These are phyloP conservation scores for Ceratitis capitata DNA, from an alignment of 1,140 invertebrate genomes.

Conservation along the genomic window DNA sequence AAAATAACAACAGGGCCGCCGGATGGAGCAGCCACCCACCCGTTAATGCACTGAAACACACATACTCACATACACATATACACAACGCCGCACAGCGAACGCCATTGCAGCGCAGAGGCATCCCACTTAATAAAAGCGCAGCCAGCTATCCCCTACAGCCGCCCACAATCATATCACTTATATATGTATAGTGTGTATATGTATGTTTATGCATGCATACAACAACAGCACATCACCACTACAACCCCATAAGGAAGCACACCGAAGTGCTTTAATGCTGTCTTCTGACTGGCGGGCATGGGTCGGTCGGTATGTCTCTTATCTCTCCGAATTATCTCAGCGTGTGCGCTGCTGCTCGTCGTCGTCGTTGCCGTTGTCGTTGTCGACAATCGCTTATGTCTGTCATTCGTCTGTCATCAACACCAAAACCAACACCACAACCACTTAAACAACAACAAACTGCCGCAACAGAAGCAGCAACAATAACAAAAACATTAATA, in stretches of 20 bases:
- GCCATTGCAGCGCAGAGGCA: neutral
- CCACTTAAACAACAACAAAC: neutral
- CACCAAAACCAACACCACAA: neutral
- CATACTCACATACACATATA: neutral
- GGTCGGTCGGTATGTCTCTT: slow-evolving; percentile 54
- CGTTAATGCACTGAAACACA: neutral
- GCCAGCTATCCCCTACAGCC: neutral
- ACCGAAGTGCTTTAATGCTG: neutral
- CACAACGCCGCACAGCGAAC: neutral
- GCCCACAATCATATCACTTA: neutral
- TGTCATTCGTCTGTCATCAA: slow-evolving; percentile 54
- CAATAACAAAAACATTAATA: neutral
- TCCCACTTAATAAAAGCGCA: slow-evolving; percentile 1
- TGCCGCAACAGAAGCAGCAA: neutral
- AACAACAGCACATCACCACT: neutral
- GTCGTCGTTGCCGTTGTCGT: neutral
- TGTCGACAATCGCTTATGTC: slow-evolving; percentile 49
- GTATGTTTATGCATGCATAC: neutral
- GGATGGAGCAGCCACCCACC: neutral
- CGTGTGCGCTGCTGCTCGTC: slow-evolving; percentile 22
- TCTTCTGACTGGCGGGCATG: slow-evolving; percentile 60
- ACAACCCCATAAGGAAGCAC: neutral
- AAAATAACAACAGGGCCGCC: neutral
- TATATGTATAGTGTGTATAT: neutral
- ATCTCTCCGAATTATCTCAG: slow-evolving; percentile 61